These are phyloP conservation scores for Sebastes trivittatus DNA, from an alignment of 2,797 vertebrate genomes.

Conservation along the genomic window DNA sequence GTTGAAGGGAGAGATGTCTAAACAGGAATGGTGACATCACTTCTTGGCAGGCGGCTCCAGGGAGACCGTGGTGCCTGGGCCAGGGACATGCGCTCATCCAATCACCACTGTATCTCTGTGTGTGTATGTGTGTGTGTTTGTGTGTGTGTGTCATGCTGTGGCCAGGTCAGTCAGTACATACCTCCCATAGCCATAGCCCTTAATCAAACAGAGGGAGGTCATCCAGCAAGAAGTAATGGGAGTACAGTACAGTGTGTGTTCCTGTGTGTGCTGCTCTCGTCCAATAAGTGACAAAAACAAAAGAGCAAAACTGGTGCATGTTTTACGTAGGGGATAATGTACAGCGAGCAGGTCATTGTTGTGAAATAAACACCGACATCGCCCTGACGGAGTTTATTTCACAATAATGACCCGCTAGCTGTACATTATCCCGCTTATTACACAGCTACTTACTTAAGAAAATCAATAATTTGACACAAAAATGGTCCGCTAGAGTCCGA, in stretches of 20 bases:
- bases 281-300: neutral
- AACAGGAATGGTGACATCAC: conserved; percentile 75
- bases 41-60: conserved; percentile 67
- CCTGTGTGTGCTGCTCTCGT: neutral
- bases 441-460: too few relatives aligned
- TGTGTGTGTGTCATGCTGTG: neutral
- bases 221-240: conserved; percentile 18
- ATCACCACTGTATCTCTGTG: conserved; percentile 40
- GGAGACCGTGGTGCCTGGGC: conserved; percentile 55
- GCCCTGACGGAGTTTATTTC: too few relatives aligned
- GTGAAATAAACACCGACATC: too few relatives aligned
- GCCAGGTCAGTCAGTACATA: neutral
- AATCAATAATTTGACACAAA: too few relatives aligned
- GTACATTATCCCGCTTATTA: too few relatives aligned
- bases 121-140: neutral
- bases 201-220: conserved; percentile 68
- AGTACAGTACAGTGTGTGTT: conserved; percentile 13
- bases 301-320: neutral
- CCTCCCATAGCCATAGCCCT: conserved; percentile 53
- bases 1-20: conserved; percentile 63
- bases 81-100: conserved; percentile 49
- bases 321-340: rapidly evolving
- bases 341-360: too few relatives aligned
- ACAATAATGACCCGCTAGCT: too few relatives aligned
- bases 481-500: too few relatives aligned